A percentile compares a stretch with the other conserved stretches of the same genome.
phyloP scores from a whole-genome alignment of 1,140 invertebrate genomes.

The Cecropterus lyciades region DNA sequence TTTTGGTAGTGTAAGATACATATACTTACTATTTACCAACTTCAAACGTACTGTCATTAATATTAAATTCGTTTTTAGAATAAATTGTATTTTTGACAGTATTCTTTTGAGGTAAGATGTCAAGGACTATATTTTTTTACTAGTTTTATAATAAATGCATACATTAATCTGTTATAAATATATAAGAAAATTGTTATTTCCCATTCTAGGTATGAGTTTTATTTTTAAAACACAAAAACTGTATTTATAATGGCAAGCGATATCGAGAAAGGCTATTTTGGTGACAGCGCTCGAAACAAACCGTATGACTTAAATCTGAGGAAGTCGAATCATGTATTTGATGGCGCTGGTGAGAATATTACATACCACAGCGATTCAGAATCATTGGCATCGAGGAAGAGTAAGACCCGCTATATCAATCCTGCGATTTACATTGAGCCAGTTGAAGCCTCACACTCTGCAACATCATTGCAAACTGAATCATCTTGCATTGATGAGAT shows the following conservation, averaged over 20 bases:
- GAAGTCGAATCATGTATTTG: constrained; percentile 71
- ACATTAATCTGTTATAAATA: not conserved
- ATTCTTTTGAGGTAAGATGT: constrained; percentile 42
- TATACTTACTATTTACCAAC: too few relatives aligned
- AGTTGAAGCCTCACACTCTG: constrained; percentile 66
- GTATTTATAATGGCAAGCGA: constrained; percentile 60
- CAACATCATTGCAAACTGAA: constrained; percentile 66
- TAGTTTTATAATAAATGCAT: constrained; percentile 9
- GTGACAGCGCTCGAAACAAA: constrained; percentile 67
- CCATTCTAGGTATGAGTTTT: constrained; percentile 46
- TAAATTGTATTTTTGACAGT: constrained; percentile 42
- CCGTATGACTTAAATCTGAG: constrained; percentile 50
- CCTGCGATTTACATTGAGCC: constrained; percentile 73
- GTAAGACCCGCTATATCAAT: constrained; percentile 77
- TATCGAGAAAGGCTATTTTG: constrained; percentile 63
- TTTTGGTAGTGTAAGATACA: too few relatives aligned
- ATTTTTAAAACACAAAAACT: constrained; percentile 45
- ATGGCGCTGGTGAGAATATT: constrained; percentile 72
- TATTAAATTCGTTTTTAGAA: constrained; percentile 37
- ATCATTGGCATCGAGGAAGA: constrained; percentile 63
- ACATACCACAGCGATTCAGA: constrained; percentile 75
- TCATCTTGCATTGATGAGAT: constrained; percentile 60
- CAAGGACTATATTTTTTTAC: constrained; percentile 41
- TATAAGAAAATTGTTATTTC: too few relatives aligned
- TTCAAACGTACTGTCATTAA: not conserved